Evolutionary conservation across 2,888 invertebrate species (phyloP).

Genomic region (Callinectes sapidus): DNA sequence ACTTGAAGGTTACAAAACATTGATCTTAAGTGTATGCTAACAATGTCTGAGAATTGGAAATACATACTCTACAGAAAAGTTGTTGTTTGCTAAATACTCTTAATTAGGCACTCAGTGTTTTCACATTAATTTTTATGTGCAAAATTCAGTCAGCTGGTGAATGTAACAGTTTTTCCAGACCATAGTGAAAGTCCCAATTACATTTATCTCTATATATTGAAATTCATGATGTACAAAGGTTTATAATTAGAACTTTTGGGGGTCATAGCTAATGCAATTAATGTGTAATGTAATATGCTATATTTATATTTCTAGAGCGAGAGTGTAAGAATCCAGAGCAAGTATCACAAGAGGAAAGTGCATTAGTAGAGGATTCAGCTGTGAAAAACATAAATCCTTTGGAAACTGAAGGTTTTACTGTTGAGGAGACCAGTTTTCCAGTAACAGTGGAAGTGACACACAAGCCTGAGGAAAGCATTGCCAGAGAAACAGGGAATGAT

Average conservation of each 20-base stretch:
- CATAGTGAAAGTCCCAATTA: no score
- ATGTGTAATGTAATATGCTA: neutral
- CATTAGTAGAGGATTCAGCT: neutral
- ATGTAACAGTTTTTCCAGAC: no score
- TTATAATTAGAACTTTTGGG: neutral
- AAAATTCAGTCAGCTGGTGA: no score
- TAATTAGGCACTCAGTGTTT: no score
- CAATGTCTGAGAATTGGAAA: no score
- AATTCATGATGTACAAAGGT: neutral
- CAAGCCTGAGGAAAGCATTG: neutral
- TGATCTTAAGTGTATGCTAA: no score
- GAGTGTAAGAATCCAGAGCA: slow-evolving; percentile 1
- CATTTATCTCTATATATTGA: no score
- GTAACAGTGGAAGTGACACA: neutral
- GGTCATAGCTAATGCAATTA: neutral
- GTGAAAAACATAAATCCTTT: neutral
- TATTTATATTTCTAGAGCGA: neutral
- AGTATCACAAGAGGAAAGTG: neutral
- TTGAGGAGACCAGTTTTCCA: neutral
- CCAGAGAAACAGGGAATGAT: neutral
- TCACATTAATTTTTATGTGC: no score
- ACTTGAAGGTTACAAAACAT: no score
- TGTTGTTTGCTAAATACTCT: no score
- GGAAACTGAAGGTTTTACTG: neutral
- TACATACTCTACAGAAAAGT: no score